Conservation (phyloP, 2,797 vertebrate genomes). For the Emys orbicularis region DNA sequence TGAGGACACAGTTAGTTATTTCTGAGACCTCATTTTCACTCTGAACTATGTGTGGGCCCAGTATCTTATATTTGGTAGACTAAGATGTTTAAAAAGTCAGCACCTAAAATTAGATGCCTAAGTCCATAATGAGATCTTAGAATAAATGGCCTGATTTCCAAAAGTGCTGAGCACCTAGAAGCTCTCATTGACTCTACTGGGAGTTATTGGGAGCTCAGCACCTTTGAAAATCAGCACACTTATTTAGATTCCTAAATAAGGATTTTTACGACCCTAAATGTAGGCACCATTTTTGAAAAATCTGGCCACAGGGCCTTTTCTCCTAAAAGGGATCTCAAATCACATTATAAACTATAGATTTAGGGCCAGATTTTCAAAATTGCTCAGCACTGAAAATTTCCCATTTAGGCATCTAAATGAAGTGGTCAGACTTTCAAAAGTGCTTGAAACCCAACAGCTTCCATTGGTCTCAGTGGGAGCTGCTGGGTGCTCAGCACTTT, state of each 20-base stretch:
- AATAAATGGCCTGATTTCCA: not conserved
- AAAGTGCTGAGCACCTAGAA: not conserved
- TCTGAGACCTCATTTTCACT: not conserved
- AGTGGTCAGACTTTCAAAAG: too few relatives aligned
- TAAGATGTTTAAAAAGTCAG: not conserved
- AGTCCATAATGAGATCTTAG: not conserved
- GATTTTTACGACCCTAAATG: not conserved
- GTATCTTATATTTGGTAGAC: not conserved
- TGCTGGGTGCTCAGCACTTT: too few relatives aligned
- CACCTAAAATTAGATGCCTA: not conserved
- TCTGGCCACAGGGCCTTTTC: not conserved
- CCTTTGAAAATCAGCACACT: not conserved
- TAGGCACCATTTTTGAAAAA: not conserved
- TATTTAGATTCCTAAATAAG: too few relatives aligned
- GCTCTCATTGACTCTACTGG: not conserved
- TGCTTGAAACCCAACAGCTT: too few relatives aligned
- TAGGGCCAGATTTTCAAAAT: not conserved
- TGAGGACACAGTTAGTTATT: not conserved
- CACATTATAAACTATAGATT: not conserved
- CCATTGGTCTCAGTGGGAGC: too few relatives aligned
- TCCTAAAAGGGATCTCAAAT: not conserved
- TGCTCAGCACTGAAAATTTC: too few relatives aligned
- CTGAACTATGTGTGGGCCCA: not conserved
- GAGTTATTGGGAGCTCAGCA: not conserved
- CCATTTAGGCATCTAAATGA: too few relatives aligned